phyloP scores from a whole-genome alignment of 2,888 invertebrate genomes.

The Hypomecis atomaria region DNA sequence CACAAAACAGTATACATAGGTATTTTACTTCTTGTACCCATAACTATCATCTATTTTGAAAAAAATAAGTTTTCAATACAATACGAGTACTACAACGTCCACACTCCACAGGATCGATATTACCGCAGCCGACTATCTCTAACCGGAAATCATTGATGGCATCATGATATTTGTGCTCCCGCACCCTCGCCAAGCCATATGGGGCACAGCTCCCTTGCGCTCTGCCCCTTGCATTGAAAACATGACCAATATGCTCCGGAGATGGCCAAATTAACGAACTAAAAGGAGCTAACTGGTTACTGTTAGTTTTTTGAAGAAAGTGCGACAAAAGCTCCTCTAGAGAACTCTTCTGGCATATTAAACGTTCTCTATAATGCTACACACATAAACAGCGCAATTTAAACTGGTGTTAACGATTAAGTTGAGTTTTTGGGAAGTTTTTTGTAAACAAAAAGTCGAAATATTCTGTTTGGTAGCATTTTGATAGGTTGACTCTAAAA shows the following conservation, averaged over 20 bases:
- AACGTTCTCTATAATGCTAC: background rate
- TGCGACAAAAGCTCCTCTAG: background rate
- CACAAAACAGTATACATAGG: no score
- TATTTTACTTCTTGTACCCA: no score
- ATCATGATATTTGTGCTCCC: constrained; percentile 26
- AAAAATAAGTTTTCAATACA: no score
- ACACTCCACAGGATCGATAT: constrained; percentile 17
- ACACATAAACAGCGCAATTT: constrained; percentile 10
- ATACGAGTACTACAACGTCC: background rate
- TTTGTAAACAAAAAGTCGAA: background rate
- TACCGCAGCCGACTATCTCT: constrained; percentile 6
- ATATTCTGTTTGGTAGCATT: background rate
- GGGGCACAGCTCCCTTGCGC: constrained; percentile 42
- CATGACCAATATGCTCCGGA: background rate
- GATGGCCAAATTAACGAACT: background rate
- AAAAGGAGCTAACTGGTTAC: background rate
- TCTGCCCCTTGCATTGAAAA: constrained; percentile 12
- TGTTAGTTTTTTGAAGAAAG: background rate
- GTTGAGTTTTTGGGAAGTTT: background rate
- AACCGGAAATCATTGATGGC: constrained; percentile 26
- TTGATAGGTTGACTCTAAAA: background rate
- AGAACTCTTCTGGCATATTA: background rate
- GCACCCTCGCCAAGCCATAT: constrained; percentile 45
- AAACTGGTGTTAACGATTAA: constrained; percentile 17
- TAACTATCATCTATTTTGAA: no score